Evolutionary conservation across 2,113 vertebrate species (phyloP).

Genomic region (Cinclus cinclus): DNA sequence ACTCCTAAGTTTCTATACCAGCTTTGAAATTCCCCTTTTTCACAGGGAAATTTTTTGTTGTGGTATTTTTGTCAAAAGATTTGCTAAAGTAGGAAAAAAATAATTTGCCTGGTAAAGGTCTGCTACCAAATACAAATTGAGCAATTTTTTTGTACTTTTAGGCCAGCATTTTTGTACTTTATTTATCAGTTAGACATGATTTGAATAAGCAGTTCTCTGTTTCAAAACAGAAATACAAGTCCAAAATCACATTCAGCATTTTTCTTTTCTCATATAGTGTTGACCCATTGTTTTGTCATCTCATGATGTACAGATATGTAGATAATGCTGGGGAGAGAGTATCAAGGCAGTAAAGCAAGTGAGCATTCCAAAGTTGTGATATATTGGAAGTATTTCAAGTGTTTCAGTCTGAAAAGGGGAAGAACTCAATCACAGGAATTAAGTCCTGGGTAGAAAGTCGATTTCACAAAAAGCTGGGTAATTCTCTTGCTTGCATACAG

Average conservation of each 20-base stretch:
- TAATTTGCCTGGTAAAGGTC: background rate
- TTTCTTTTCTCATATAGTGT: background rate
- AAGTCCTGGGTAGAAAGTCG: background rate
- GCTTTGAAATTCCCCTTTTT: background rate
- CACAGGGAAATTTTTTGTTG: background rate
- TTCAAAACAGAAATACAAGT: background rate
- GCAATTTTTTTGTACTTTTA: background rate
- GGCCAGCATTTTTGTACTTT: background rate
- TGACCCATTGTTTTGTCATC: background rate
- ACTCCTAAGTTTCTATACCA: background rate
- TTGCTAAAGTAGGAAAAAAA: background rate
- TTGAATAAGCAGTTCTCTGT: background rate
- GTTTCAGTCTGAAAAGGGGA: background rate
- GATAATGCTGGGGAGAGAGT: background rate
- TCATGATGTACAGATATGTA: background rate
- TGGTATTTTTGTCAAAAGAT: background rate
- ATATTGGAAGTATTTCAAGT: background rate
- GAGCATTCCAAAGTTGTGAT: background rate
- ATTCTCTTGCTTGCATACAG: background rate
- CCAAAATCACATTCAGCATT: background rate
- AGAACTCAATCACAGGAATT: background rate
- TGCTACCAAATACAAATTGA: background rate
- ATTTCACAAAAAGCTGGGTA: background rate
- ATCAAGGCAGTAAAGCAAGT: background rate
- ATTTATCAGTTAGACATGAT: background rate